phyloP scores from a whole-genome alignment of 2,113 vertebrate genomes.

The Aphyosemion australe region DNA sequence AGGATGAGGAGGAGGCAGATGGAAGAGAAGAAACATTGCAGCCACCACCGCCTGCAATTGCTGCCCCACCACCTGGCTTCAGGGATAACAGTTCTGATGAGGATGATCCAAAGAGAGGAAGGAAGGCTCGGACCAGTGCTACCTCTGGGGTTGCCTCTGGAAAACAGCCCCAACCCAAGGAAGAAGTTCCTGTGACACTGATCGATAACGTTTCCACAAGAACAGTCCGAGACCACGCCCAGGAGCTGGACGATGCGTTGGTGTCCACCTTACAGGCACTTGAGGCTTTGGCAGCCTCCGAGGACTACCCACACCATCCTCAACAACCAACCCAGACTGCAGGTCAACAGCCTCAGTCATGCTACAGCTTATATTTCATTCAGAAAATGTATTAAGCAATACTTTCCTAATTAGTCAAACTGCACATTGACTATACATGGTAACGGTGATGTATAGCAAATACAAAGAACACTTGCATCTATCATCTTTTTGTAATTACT shows the following conservation, averaged over 20 bases:
- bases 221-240: conserved; percentile 94
- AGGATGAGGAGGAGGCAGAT: conserved; percentile 75
- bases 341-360: conserved; percentile 85
- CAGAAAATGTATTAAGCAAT: neutral
- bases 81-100: conserved; percentile 98
- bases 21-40: conserved; percentile 78
- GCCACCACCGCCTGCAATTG: conserved; percentile 86
- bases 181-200: conserved; percentile 93
- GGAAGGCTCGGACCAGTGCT: conserved; percentile 54
- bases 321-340: conserved; percentile 92
- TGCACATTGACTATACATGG: conserved; percentile 9
- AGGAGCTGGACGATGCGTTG: conserved; percentile 95
- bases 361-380: conserved; percentile 35
- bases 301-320: conserved; percentile 89
- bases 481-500: neutral
- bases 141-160: conserved; percentile 37
- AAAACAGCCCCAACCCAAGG: conserved; percentile 73
- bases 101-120: conserved; percentile 89
- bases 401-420: neutral
- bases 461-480: conserved; percentile 14
- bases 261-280: conserved; percentile 97
- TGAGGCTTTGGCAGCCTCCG: conserved; percentile 96
- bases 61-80: conserved; percentile 95
- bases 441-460: conserved; percentile 2
- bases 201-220: conserved; percentile 92